Percentiles rank a stretch among this genome's conserved stretches.
phyloP scores from a whole-genome alignment of 2,888 invertebrate genomes.

The Desoria tigrina region DNA sequence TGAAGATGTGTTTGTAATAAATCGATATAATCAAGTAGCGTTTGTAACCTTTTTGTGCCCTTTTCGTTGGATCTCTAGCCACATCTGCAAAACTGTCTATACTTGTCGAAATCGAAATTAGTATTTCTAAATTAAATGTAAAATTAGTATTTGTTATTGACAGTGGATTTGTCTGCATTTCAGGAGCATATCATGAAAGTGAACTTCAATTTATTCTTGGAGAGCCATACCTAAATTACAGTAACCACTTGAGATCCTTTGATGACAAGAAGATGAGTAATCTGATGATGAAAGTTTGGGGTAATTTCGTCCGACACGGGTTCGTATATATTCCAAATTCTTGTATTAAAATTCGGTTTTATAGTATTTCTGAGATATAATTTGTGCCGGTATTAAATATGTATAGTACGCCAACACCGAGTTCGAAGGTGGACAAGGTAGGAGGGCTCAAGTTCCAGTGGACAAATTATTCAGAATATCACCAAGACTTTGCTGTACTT shows the following conservation, averaged over 20 bases:
- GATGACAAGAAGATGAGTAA: constrained; percentile 60
- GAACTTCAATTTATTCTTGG: constrained; percentile 62
- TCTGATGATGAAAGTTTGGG: constrained; percentile 58
- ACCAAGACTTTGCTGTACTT: constrained; percentile 52
- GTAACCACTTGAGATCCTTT: constrained; percentile 55
- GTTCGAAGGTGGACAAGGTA: constrained; percentile 2
- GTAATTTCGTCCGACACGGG: constrained; percentile 59
- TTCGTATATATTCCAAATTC: constrained; percentile 48
- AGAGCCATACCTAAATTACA: constrained; percentile 59
- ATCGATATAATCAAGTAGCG: no score
- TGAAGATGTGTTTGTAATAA: no score
- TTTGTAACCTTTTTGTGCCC: no score
- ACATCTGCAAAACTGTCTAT: no score
- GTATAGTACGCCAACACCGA: constrained; percentile 41
- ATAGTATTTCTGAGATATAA: no score
- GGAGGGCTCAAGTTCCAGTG: constrained; percentile 43
- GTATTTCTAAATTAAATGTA: no score
- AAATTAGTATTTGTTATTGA: no score
- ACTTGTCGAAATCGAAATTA: no score
- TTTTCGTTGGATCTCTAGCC: no score
- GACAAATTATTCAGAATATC: constrained; percentile 51
- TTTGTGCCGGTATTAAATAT: no score
- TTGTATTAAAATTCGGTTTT: background rate
- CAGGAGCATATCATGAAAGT: constrained; percentile 60
- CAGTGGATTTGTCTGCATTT: no score